Evolutionary conservation across 2,888 invertebrate genomes (phyloP).

Genomic region (Slavum lentiscoides): DNA sequence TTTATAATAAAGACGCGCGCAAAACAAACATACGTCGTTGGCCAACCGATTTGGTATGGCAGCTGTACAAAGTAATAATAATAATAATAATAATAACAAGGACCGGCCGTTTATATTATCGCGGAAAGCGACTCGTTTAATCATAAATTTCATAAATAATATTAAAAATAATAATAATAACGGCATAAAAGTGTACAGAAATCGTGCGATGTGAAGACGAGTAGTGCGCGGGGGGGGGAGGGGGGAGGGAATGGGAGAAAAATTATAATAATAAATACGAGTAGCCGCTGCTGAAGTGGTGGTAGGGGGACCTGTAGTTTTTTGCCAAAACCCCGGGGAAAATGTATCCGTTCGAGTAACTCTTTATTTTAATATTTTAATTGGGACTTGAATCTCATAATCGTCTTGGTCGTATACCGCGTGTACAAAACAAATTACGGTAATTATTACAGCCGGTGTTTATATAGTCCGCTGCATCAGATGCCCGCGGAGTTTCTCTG

Average conservation of each 20-base stretch:
- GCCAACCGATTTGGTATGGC: constrained; percentile 47
- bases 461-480: too few relatives aligned
- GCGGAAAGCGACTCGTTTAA: constrained; percentile 48
- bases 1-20: constrained; percentile 3
- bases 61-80: constrained; percentile 43
- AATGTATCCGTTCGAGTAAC: not conserved
- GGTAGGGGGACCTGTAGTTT: not conserved
- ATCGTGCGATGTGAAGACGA: not conserved
- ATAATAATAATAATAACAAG: constrained; percentile 11
- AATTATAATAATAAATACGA: constrained; percentile 42
- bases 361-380: constrained; percentile 8
- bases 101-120: constrained; percentile 43
- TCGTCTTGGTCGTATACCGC: not conserved
- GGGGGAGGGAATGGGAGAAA: constrained; percentile 13
- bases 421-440: too few relatives aligned
- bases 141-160: constrained; percentile 47
- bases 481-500: too few relatives aligned
- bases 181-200: not conserved
- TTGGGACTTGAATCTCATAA: not conserved
- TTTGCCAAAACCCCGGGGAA: constrained; percentile 33
- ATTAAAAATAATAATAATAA: constrained; percentile 44
- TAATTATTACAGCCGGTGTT: too few relatives aligned
- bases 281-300: not conserved
- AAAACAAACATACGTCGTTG: constrained; percentile 43
- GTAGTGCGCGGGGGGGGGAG: constrained; percentile 6